Percentiles rank a stretch among this genome's conserved stretches.
Conservation (phyloP, 2,888 invertebrate species). For the Anagyrus pseudococci region DNA sequence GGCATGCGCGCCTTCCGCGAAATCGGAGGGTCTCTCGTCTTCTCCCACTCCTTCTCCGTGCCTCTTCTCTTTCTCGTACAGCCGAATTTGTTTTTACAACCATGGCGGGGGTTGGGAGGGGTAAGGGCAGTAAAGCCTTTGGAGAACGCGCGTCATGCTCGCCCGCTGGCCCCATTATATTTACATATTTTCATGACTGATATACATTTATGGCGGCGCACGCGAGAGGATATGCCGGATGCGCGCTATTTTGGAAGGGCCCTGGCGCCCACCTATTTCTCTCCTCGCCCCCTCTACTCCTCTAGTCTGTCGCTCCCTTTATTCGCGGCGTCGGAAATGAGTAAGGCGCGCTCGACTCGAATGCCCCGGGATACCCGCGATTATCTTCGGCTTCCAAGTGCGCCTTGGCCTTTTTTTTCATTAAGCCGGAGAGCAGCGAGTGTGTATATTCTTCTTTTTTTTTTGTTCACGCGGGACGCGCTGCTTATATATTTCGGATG, state of each 20-base stretch:
- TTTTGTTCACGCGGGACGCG: too few relatives aligned
- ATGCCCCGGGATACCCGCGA: too few relatives aligned
- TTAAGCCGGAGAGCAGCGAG: background rate
- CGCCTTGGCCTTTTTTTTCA: background rate
- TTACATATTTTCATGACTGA: slow-evolving; percentile 33
- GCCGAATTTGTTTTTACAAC: slow-evolving; percentile 36
- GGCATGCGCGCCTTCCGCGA: too few relatives aligned
- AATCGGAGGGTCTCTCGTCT: slow-evolving; percentile 5
- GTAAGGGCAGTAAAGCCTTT: too few relatives aligned
- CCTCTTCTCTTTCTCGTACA: slow-evolving; percentile 10
- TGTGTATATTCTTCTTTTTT: too few relatives aligned
- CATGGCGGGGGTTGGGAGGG: background rate
- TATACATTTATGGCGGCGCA: background rate
- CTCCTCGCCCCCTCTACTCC: too few relatives aligned
- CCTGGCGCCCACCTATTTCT: too few relatives aligned
- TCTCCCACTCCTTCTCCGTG: too few relatives aligned
- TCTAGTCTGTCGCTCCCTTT: background rate
- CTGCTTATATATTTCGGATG: too few relatives aligned
- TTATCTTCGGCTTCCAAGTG: too few relatives aligned
- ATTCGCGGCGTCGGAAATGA: background rate
- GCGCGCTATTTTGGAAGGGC: background rate
- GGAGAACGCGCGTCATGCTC: too few relatives aligned
- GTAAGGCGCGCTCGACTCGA: background rate
- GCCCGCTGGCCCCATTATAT: slow-evolving; percentile 28
- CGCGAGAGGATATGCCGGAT: background rate